A percentile compares a stretch with the other conserved stretches of the same genome.
Evolutionary conservation across 2,113 vertebrate species (phyloP).

Genomic region (Camelus bactrianus): DNA sequence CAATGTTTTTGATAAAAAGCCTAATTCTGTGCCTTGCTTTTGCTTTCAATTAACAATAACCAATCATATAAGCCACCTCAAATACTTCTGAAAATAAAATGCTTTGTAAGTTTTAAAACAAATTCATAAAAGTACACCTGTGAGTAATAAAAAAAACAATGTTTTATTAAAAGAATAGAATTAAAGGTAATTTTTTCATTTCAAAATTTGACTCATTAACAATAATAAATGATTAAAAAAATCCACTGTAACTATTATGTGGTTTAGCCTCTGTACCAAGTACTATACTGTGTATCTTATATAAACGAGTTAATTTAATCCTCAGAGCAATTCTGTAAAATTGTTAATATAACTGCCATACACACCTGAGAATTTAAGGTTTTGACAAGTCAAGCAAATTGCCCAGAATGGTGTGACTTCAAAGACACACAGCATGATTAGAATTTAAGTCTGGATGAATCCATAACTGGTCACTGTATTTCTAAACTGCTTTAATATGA

Average conservation of each 20-base stretch:
- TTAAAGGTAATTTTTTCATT: neutral
- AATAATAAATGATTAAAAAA: neutral
- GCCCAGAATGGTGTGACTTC: neutral
- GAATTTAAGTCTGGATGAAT: neutral
- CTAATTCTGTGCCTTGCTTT: neutral
- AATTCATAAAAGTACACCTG: neutral
- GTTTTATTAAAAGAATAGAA: neutral
- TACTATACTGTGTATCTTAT: neutral
- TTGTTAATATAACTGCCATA: neutral
- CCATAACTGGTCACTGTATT: neutral
- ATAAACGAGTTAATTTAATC: neutral
- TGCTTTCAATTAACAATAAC: neutral
- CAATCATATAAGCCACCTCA: neutral
- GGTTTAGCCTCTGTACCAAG: neutral
- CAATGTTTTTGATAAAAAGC: neutral
- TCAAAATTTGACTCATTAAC: conserved; percentile 4
- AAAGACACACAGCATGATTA: neutral
- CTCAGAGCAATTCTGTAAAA: neutral
- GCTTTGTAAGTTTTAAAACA: neutral
- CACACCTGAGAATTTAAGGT: neutral
- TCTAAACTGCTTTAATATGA: neutral
- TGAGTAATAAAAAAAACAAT: neutral
- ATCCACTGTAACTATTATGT: neutral
- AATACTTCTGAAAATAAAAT: neutral
- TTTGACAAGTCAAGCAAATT: conserved; percentile 14